These are phyloP conservation scores for Kryphioiulus occultus DNA, from an alignment of 2,888 invertebrate species.

Conservation along the genomic window DNA sequence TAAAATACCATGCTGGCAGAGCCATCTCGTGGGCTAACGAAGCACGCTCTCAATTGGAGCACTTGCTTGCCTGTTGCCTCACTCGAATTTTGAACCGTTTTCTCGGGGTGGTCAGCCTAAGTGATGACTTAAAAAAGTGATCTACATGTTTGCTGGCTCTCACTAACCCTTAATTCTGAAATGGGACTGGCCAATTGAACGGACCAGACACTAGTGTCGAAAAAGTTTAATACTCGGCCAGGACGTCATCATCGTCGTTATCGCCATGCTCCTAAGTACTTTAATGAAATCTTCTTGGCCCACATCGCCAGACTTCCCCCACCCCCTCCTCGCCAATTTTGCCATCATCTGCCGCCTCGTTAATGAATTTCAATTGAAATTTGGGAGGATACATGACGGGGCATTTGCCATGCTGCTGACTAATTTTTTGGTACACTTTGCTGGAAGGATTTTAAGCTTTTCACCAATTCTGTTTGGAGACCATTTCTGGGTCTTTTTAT, in stretches of 20 bases:
- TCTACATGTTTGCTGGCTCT: not conserved
- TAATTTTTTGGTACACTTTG: not conserved
- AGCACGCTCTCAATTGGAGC: too few species aligned
- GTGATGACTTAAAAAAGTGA: not conserved
- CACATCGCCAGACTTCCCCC: not conserved
- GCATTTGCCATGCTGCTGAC: not conserved
- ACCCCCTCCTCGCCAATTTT: not conserved
- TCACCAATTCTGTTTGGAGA: too few species aligned
- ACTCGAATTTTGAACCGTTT: conserved; percentile 1
- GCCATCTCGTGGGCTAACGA: not conserved
- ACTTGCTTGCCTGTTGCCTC: too few species aligned
- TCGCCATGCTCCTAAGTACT: not conserved
- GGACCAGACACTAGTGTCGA: conserved; percentile 7
- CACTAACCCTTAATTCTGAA: not conserved
- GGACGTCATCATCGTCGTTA: conserved; percentile 14
- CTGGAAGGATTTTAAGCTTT: not conserved
- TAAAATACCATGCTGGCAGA: not conserved
- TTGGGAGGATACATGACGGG: not conserved
- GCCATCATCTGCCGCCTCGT: not conserved
- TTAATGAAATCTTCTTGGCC: conserved; percentile 15
- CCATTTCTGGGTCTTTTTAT: too few species aligned
- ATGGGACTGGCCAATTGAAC: conserved; percentile 23
- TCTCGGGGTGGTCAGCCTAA: not conserved
- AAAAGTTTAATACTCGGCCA: not conserved
- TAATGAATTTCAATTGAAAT: conserved; percentile 13